Conservation (phyloP, 2,113 vertebrate species). For the Carassius auratus region DNA sequence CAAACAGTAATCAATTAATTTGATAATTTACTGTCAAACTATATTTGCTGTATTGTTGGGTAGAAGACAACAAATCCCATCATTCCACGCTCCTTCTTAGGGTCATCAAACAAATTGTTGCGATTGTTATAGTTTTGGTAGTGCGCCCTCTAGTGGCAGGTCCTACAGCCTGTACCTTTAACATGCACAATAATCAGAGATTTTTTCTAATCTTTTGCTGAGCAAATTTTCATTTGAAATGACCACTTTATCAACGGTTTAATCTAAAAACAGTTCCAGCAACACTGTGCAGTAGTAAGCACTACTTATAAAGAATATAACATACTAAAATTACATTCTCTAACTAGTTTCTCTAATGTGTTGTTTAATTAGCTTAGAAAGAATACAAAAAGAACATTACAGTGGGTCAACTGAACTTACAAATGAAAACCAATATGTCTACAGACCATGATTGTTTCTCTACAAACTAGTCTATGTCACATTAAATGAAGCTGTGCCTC, state of each 20-base stretch:
- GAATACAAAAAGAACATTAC: slow-evolving; percentile 3
- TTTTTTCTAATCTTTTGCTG: background rate
- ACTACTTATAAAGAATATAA: background rate
- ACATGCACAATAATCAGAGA: background rate
- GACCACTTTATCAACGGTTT: background rate
- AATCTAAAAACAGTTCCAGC: background rate
- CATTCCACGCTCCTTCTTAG: too few species aligned
- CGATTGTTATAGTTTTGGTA: too few species aligned
- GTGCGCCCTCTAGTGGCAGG: too few species aligned
- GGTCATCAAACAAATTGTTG: too few species aligned
- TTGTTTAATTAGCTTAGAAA: background rate
- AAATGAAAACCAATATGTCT: slow-evolving; percentile 1
- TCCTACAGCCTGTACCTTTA: too few species aligned
- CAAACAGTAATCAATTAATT: too few species aligned
- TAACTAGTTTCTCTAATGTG: background rate
- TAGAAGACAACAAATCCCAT: too few species aligned
- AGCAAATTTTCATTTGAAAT: background rate
- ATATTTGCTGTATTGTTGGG: too few species aligned
- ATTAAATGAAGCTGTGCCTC: slow-evolving; percentile 48
- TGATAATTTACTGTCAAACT: too few species aligned
- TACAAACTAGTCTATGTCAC: slow-evolving; percentile 37
- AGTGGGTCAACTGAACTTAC: slow-evolving; percentile 33
- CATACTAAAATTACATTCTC: background rate
- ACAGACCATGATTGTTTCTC: slow-evolving; percentile 33
- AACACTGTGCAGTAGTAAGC: background rate